Evolutionary conservation across 2,888 invertebrate genomes (phyloP).

Genomic region (Hirtodrosophila alboralis): DNA sequence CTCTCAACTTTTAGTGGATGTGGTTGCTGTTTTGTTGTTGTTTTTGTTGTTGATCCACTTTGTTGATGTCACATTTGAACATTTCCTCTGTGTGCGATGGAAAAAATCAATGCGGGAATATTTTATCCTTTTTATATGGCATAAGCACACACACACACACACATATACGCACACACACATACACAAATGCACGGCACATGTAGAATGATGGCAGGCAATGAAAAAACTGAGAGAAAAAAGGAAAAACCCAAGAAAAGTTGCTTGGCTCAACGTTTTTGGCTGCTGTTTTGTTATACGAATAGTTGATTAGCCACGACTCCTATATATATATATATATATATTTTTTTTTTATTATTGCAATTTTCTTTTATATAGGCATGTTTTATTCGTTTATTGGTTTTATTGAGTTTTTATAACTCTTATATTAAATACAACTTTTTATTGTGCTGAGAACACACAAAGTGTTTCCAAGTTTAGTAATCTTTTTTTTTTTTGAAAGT

Average conservation of each 20-base stretch:
- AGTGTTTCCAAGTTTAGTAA: conserved; percentile 8
- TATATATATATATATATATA: conserved; percentile 8
- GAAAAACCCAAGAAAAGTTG: conserved; percentile 38
- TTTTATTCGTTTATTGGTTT: conserved; percentile 34
- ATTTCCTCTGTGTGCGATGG: conserved; percentile 23
- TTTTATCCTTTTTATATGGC: conserved; percentile 73
- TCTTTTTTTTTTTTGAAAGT: conserved; percentile 22
- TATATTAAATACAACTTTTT: conserved; percentile 36
- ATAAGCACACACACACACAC: conserved; percentile 7
- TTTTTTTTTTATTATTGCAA: conserved; percentile 61
- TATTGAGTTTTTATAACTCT: conserved; percentile 41
- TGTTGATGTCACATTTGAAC: conserved; percentile 40
- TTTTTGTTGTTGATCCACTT: conserved; percentile 42
- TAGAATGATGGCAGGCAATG: conserved; percentile 36
- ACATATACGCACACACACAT: conserved; percentile 30
- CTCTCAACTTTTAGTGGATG: conserved; percentile 45
- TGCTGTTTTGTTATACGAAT: conserved; percentile 14
- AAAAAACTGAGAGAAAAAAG: conserved; percentile 36
- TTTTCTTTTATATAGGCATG: conserved; percentile 27
- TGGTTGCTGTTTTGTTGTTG: conserved; percentile 38
- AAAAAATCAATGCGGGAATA: conserved; percentile 73
- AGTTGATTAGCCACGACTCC: conserved; percentile 59
- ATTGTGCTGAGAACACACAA: conserved; percentile 18
- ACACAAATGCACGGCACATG: conserved; percentile 21
- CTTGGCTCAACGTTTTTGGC: conserved; percentile 44